phyloP scores from a whole-genome alignment of 2,113 vertebrate genomes.

The Plecotus auritus region DNA sequence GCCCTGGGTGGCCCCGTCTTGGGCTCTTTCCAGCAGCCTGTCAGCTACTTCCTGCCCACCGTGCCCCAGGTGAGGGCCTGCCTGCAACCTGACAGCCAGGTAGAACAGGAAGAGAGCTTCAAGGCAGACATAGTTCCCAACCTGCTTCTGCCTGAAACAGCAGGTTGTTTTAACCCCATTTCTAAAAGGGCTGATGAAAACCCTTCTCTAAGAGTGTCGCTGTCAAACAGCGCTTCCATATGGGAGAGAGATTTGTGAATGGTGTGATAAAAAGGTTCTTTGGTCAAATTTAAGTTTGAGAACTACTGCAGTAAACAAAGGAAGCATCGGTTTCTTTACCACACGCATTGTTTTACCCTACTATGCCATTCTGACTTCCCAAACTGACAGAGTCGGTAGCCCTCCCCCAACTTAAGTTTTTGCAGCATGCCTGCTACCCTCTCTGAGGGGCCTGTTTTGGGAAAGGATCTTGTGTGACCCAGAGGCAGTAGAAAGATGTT shows the following conservation, averaged over 20 bases:
- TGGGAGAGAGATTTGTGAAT: neutral
- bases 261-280: neutral
- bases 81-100: neutral
- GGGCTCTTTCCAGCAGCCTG: slow-evolving; percentile 88
- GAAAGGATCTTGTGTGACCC: neutral
- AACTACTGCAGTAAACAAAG: neutral
- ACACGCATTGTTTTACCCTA: fast-evolving
- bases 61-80: slow-evolving; percentile 86
- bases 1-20: slow-evolving; percentile 86
- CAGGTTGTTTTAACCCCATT: fast-evolving
- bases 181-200: neutral
- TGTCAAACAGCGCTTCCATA: neutral
- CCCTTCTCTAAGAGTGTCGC: no score
- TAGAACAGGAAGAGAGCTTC: neutral
- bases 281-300: neutral
- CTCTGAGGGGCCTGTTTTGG: neutral
- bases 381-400: neutral
- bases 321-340: neutral
- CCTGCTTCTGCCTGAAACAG: neutral
- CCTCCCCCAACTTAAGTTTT: neutral
- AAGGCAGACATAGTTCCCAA: neutral
- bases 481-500: neutral
- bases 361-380: neutral
- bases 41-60: slow-evolving; percentile 89
- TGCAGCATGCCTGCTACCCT: neutral